Percentiles rank a stretch among this genome's conserved stretches.
Evolutionary conservation across 2,797 vertebrate species (phyloP).

Genomic region (Esox lucius): DNA sequence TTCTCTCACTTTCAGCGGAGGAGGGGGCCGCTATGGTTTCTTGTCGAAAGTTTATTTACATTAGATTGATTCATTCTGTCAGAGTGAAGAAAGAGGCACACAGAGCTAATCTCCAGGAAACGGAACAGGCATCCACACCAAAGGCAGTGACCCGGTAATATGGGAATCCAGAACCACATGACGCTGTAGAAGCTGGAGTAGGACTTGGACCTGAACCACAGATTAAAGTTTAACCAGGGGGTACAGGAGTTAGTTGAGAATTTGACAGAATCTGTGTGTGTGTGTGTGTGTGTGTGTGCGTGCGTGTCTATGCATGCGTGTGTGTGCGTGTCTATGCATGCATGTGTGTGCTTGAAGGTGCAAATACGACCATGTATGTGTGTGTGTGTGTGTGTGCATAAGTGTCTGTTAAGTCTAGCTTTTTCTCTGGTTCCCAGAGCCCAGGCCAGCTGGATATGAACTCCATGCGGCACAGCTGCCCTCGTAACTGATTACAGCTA

Average conservation of each 20-base stretch:
- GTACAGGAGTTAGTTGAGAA: constrained; percentile 53
- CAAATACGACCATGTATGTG: constrained; percentile 8
- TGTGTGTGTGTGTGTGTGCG: constrained; percentile 11
- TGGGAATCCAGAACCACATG: constrained; percentile 74
- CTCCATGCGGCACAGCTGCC: constrained; percentile 75
- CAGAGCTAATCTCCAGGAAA: constrained; percentile 76
- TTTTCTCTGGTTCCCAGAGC: constrained; percentile 73
- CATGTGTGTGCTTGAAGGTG: not conserved
- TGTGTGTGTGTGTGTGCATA: constrained; percentile 32
- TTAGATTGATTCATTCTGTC: constrained; percentile 74
- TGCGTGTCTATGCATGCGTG: not conserved
- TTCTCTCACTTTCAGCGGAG: not conserved
- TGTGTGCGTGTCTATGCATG: not conserved
- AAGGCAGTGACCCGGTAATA: constrained; percentile 72
- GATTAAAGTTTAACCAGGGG: constrained; percentile 63
- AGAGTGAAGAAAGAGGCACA: constrained; percentile 59
- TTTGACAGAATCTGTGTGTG: constrained; percentile 19
- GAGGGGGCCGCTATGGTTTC: constrained; percentile 43
- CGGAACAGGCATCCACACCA: constrained; percentile 71
- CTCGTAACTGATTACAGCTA: constrained; percentile 71
- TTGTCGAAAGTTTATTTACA: constrained; percentile 71
- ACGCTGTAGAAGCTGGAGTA: constrained; percentile 60
- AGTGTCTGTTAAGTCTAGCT: constrained; percentile 61
- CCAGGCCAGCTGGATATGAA: constrained; percentile 71
- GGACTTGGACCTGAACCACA: constrained; percentile 63